Evolutionary conservation across 2,113 vertebrate species (phyloP), one percentile per base, ranked within the genome.

Genomic region (Rhinoptilus africanus): DNA sequence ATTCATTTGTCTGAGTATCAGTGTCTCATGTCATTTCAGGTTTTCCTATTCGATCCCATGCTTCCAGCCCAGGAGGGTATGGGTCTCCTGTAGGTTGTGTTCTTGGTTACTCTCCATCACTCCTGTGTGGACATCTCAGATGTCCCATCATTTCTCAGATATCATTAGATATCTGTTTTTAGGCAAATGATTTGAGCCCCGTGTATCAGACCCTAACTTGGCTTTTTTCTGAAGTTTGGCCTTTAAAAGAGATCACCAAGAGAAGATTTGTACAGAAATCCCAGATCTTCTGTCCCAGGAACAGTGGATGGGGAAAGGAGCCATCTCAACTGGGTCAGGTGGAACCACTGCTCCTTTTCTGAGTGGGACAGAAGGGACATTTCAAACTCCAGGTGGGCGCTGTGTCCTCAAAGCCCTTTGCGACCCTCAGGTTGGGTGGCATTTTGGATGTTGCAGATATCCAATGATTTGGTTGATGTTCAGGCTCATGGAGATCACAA

Each of bases 401-500:
- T 59, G 10, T 64, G 37, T 64, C 57, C 66, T 34, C 54, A 56
- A 34, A 56, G 41, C n/a, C 54, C 48, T 75, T 50, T 62, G 35
- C 0, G 2, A 39, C 24, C 24, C 37, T 17, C 28, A 12, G 16
- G 18, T 20, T 39, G 20, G 21, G 24, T 34, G 68, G 6, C 30
- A 2, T 41, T 81, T 30, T 41, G 39, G 32, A 35, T n/a, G 4
- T 8, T 10, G 17, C 9, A 39, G 35, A 34, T 12, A 35, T 37
- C 32, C 43, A 34, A 10, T 21, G 22, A 17, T 34, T 16, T 35
- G 76, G 5, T 34, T 1, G 4, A 53, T 13, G 34, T 51, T 53
- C 0, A 0, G 19, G 24, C 13, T 89, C 23, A 34, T 2, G 0
- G 26, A 54, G 22, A 17, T 43, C n/a, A 8, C 45, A 60, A 7